phyloP scores from a whole-genome alignment of 2,888 invertebrate species.

The Mystacides longicornis region DNA sequence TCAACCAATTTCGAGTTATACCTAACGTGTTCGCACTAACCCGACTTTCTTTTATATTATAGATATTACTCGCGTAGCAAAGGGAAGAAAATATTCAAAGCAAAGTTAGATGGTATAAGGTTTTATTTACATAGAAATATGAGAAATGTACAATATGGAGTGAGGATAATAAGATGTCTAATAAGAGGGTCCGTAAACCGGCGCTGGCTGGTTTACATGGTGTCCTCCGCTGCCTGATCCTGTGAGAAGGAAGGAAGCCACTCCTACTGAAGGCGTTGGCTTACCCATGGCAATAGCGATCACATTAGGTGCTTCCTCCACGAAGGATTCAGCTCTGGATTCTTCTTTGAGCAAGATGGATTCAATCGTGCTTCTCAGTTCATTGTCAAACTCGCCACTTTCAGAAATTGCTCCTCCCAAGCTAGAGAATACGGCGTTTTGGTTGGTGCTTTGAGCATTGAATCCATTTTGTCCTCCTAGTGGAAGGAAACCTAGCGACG shows the following conservation, averaged over 20 bases:
- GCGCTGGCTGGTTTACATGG: not conserved
- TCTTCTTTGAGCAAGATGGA: not conserved
- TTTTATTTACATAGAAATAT: too few relatives aligned
- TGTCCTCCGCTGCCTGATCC: not conserved
- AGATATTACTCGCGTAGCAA: too few relatives aligned
- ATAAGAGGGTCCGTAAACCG: not conserved
- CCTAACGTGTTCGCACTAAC: too few relatives aligned
- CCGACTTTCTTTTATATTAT: too few relatives aligned
- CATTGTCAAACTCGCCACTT: not conserved
- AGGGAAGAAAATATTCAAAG: too few relatives aligned
- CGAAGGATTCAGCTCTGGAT: not conserved
- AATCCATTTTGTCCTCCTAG: not conserved
- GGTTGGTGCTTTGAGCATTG: not conserved
- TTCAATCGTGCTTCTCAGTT: not conserved
- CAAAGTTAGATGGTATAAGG: too few relatives aligned
- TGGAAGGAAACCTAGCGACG: not conserved
- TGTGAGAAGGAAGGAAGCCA: conserved; percentile 11
- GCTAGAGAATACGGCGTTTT: not conserved
- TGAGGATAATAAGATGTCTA: too few relatives aligned
- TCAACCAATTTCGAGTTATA: too few relatives aligned
- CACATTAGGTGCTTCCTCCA: not conserved
- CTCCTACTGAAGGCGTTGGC: conserved; percentile 7
- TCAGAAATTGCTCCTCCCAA: not conserved
- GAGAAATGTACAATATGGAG: too few relatives aligned
- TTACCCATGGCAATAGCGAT: not conserved